Percentiles rank a stretch among this genome's conserved stretches.
These are phyloP conservation scores for Phrynosoma blainvillii DNA, from an alignment of 2,113 vertebrate species.

Conservation along the genomic window DNA sequence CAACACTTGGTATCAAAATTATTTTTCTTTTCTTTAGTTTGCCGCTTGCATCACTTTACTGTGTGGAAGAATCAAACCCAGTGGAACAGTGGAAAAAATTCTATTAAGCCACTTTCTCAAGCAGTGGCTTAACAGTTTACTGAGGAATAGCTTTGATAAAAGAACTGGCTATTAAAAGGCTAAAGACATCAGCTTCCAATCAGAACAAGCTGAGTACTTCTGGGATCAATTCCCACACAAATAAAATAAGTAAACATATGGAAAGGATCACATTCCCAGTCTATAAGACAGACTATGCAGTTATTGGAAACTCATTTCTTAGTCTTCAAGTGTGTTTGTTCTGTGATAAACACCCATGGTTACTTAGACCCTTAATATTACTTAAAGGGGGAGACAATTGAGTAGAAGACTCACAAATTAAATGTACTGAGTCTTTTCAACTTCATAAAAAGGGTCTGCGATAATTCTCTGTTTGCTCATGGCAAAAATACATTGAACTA, in stretches of 20 bases:
- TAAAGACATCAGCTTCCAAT: conserved; percentile 17
- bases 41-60: background rate
- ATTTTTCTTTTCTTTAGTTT: background rate
- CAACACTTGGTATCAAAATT: rapidly evolving
- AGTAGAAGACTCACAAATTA: background rate
- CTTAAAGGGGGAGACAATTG: background rate
- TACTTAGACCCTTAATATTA: background rate
- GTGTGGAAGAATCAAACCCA: background rate
- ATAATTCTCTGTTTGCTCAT: background rate
- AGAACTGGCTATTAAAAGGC: background rate
- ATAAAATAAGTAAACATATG: background rate
- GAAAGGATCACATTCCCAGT: background rate
- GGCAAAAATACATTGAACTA: background rate
- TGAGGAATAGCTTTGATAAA: background rate
- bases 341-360: background rate
- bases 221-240: background rate
- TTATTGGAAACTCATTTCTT: background rate
- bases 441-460: background rate
- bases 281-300: background rate
- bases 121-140: background rate
- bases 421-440: background rate
- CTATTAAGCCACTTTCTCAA: background rate
- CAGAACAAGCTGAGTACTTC: background rate
- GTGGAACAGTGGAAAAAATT: background rate
- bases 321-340: background rate